A percentile compares a stretch with the other conserved stretches of the same genome.
Conservation (phyloP, 1,140 invertebrate species). For the Orchestia grillus region DNA sequence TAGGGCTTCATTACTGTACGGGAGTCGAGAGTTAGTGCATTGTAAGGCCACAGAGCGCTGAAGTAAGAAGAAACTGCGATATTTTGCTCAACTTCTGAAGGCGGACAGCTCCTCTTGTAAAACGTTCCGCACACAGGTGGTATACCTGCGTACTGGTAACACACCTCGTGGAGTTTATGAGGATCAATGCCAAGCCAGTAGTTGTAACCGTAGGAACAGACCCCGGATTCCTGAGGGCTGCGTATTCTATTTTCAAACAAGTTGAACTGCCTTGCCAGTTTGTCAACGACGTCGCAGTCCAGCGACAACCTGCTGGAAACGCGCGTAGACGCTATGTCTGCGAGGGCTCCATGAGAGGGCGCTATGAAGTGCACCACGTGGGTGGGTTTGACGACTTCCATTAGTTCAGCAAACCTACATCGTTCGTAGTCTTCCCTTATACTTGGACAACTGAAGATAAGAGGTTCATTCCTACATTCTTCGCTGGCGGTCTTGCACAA, state of each 20-base stretch:
- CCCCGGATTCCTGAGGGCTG: neutral
- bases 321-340: neutral
- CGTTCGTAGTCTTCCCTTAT: neutral
- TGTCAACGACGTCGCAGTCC: neutral
- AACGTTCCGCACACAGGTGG: neutral
- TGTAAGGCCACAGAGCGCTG: neutral
- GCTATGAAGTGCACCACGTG: neutral
- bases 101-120: neutral
- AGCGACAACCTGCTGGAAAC: neutral
- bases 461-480: neutral
- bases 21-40: neutral
- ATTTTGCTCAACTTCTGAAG: neutral
- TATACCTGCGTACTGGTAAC: neutral
- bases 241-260: neutral
- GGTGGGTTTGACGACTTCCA: constrained; percentile 25
- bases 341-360: neutral
- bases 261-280: neutral
- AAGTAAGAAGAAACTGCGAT: neutral
- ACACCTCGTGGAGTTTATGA: constrained; percentile 1
- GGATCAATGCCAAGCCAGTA: constrained; percentile 3
- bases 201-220: neutral
- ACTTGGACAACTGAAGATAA: neutral
- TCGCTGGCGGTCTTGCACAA: neutral
- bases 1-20: neutral
- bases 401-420: neutral